Evolutionary conservation across 1,140 invertebrate species (phyloP), one percentile per base, ranked within the genome.

Genomic region (Drosophila pseudoobscura): DNA sequence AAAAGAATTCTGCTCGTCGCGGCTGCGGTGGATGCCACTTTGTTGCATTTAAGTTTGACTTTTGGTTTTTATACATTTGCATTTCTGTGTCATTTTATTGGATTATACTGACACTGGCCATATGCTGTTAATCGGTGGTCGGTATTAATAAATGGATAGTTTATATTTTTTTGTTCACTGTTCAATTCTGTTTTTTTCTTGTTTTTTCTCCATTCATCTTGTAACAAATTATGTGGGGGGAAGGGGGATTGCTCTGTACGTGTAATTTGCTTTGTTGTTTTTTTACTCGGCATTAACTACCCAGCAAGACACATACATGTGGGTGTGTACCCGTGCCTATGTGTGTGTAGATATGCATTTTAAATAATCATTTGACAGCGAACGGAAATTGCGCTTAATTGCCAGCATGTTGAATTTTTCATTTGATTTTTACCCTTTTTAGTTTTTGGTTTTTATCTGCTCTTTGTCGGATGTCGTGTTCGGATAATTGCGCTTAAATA

Each of bases 321-420:
- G 6, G 15, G 41, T 56, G 65, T 75, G 29, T 44, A 68, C 44
- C 57, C 60, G 13, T 41, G 20, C 24, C 43, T 20, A 49, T 43
- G 50, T 43, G 6, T 24, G 39, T 63, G 74, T 75, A 26, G 49
- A 60, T 60, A 51, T 69, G 72, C 56, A 62, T 69, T 62, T 76
- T 56, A 76, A 76, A 76, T 69, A 75, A 76, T 54, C 57, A 56
- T 46, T 56, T 63, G 74, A 69, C 71, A 73, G 74, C 22, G 20
- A 60, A 29, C 80, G 79, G 79, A 82, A 82, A 82, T 83, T 58
- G 74, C 59, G 75, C 79, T 83, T 82, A 83, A 82, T 82, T 74
- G 79, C 57, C 59, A 54, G 50, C 60, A 75, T 75, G 72, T 75
- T 75, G 55, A 50, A 49, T 51, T 75, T 75, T 68, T 73, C 53